phyloP scores from a whole-genome alignment of 2,888 invertebrate genomes.

The Lasioglossum zephyrum region DNA sequence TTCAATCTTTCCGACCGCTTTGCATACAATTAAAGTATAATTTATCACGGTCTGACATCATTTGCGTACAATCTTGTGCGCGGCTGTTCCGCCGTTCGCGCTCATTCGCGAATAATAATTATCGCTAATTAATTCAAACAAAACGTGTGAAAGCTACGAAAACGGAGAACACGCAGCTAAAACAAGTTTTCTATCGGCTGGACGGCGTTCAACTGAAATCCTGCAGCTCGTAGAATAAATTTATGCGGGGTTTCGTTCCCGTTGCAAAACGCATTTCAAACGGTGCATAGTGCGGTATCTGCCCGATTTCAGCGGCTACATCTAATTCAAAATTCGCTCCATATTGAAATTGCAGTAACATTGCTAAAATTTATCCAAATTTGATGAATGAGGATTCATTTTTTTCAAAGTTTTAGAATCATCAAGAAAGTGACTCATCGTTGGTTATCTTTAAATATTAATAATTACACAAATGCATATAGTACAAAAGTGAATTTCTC shows the following conservation, averaged over 20 bases:
- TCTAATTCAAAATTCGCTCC: too few species aligned
- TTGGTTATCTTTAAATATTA: too few species aligned
- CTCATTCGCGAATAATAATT: background rate
- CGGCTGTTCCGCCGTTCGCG: background rate
- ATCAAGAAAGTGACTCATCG: too few species aligned
- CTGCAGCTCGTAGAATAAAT: background rate
- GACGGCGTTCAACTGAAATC: background rate
- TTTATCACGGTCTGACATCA: background rate
- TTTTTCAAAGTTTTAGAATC: too few species aligned
- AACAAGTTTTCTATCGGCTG: background rate
- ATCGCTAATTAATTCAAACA: background rate
- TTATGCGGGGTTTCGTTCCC: background rate
- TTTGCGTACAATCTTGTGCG: background rate
- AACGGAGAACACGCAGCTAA: background rate
- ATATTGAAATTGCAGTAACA: too few species aligned
- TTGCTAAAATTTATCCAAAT: too few species aligned
- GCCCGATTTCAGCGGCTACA: too few species aligned
- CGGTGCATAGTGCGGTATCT: background rate
- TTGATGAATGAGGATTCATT: too few species aligned
- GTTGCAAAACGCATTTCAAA: background rate
- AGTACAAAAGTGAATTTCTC: too few species aligned
- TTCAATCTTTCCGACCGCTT: conserved; percentile 32
- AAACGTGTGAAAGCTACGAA: background rate
- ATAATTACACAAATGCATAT: too few species aligned
- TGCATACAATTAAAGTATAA: conserved; percentile 20